Evolutionary conservation across 1,140 invertebrate species (phyloP).

Genomic region (Luehdorfia chinensis): DNA sequence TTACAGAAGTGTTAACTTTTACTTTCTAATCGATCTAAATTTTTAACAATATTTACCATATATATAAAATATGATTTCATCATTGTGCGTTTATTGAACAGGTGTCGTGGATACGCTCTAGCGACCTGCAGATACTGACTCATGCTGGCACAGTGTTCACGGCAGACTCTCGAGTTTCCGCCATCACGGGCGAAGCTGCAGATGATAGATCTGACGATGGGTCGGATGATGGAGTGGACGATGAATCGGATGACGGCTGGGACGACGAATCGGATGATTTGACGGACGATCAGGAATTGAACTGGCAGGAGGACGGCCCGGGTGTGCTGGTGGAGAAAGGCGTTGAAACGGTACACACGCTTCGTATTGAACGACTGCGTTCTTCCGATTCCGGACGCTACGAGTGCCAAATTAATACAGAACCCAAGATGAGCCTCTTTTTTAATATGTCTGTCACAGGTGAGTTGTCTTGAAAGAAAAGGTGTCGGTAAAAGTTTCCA

Average conservation of each 20-base stretch:
- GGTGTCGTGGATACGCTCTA: constrained; percentile 87
- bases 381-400: constrained; percentile 83
- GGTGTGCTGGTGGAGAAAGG: constrained; percentile 12
- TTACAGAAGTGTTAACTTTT: too few relatives aligned
- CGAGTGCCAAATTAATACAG: constrained; percentile 89
- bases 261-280: background rate
- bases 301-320: constrained; percentile 5
- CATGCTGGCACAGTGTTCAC: constrained; percentile 84
- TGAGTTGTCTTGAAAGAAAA: too few relatives aligned
- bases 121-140: constrained; percentile 86
- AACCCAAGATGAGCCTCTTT: constrained; percentile 86
- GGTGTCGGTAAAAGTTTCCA: too few relatives aligned
- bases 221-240: constrained; percentile 10
- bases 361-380: constrained; percentile 82
- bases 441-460: constrained; percentile 82
- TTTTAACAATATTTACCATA: too few relatives aligned
- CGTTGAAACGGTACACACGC: constrained; percentile 66
- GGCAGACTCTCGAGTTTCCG: constrained; percentile 82
- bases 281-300: background rate
- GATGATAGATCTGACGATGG: constrained; percentile 71
- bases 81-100: too few relatives aligned
- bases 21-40: too few relatives aligned
- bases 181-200: constrained; percentile 13
- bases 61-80: too few relatives aligned
- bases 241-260: constrained; percentile 11